A percentile compares a stretch with the other conserved stretches of the same genome.
Conservation (phyloP, 2,113 vertebrate species). For the Chaenogobius annularis region DNA sequence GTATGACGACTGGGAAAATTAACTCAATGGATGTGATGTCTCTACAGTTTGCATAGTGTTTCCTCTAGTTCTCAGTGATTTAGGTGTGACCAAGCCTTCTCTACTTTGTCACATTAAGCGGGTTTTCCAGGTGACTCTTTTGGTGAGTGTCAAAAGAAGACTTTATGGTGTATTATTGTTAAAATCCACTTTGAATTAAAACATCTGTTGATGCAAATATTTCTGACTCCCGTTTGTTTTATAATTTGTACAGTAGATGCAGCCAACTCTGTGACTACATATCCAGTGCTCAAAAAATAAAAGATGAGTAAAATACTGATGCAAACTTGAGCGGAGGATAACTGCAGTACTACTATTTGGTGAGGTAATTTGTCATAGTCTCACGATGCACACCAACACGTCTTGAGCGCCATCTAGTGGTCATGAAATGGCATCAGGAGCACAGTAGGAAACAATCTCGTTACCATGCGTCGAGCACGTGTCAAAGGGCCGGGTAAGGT, state of each 20-base stretch:
- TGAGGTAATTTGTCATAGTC: too few relatives aligned
- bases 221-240: conserved; percentile 58
- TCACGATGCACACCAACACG: background rate
- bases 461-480: background rate
- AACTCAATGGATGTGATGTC: conserved; percentile 98
- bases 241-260: background rate
- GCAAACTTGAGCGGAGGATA: too few relatives aligned
- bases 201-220: conserved; percentile 93
- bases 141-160: conserved; percentile 99
- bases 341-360: too few relatives aligned
- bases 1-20: conserved; percentile 98
- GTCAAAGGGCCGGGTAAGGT: background rate
- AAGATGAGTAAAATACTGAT: too few relatives aligned
- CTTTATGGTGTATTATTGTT: conserved; percentile 99
- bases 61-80: conserved; percentile 99
- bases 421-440: background rate
- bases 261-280: too few relatives aligned
- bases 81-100: conserved; percentile 99
- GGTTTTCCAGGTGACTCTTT: conserved; percentile 99
- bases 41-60: conserved; percentile 99
- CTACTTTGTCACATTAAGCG: conserved; percentile 99
- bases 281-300: too few relatives aligned
- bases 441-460: background rate
- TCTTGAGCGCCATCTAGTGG: conserved; percentile 46
- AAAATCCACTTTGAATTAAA: conserved; percentile 99